Conservation (phyloP, 2,113 vertebrate genomes). For the Origma solitaria region DNA sequence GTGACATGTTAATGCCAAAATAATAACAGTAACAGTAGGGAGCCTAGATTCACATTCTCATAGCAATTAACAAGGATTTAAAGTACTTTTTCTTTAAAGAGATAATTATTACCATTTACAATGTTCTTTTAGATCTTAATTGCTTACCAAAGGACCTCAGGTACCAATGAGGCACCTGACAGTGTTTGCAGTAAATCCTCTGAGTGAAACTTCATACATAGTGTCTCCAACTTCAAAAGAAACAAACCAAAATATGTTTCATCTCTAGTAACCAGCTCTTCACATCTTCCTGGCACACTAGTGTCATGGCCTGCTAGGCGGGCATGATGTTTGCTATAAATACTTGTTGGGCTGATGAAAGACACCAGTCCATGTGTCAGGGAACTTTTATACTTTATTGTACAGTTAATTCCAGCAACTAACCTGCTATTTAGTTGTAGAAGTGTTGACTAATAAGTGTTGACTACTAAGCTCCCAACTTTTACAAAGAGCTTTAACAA, state of each 20-base stretch:
- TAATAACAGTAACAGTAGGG: background rate
- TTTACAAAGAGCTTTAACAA: background rate
- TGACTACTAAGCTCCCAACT: background rate
- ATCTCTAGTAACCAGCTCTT: background rate
- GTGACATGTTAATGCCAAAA: background rate
- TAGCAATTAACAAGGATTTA: background rate
- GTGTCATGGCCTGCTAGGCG: rapidly evolving
- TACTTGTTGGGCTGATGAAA: background rate
- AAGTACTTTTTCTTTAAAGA: background rate
- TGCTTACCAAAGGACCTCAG: background rate
- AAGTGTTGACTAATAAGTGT: background rate
- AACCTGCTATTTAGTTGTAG: background rate
- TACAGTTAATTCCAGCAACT: background rate
- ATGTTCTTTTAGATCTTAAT: background rate
- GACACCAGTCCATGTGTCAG: rapidly evolving
- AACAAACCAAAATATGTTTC: background rate
- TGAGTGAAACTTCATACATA: background rate
- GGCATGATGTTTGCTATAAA: background rate
- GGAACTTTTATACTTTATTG: background rate
- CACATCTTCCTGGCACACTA: background rate
- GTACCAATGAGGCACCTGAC: background rate
- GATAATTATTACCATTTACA: background rate
- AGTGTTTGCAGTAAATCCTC: background rate
- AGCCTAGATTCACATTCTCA: background rate
- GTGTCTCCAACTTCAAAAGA: background rate